Percentiles rank a stretch among this genome's conserved stretches.
These are phyloP conservation scores for Bimastos eiseni DNA, from an alignment of 2,888 invertebrate species.

Conservation along the genomic window DNA sequence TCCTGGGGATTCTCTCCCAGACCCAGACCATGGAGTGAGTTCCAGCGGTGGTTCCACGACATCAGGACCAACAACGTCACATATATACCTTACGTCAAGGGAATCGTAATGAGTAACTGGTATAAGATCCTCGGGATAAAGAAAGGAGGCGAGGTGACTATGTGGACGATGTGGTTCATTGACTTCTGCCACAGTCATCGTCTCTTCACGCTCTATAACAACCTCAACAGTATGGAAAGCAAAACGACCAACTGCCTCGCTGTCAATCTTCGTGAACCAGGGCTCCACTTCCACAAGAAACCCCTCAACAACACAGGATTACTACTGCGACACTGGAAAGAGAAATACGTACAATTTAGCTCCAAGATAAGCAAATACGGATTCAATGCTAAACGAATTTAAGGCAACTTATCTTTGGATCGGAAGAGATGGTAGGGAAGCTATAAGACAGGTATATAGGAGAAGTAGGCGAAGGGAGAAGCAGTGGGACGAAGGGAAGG, in stretches of 20 bases:
- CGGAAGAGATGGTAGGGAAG: too few species aligned
- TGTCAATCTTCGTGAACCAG: constrained; percentile 49
- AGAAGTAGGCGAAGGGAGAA: too few species aligned
- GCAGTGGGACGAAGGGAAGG: too few species aligned
- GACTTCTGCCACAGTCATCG: constrained; percentile 46
- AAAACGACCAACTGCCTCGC: constrained; percentile 44
- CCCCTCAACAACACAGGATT: background rate
- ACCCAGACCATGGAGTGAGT: constrained; percentile 37
- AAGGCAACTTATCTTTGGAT: background rate
- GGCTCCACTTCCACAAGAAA: constrained; percentile 47
- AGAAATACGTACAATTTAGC: constrained; percentile 31
- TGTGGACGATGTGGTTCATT: constrained; percentile 57
- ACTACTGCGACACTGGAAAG: constrained; percentile 32
- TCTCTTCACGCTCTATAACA: constrained; percentile 45
- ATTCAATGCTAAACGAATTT: constrained; percentile 32
- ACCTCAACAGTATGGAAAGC: constrained; percentile 35
- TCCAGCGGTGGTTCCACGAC: constrained; percentile 44
- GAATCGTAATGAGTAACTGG: constrained; percentile 49
- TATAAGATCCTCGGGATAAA: constrained; percentile 45
- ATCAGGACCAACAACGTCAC: constrained; percentile 34
- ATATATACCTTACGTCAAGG: constrained; percentile 49
- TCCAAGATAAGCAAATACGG: background rate
- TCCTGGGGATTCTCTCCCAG: constrained; percentile 45
- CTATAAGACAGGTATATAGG: too few species aligned
- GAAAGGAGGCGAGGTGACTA: constrained; percentile 41